Conservation (phyloP, 2,797 vertebrate species). For the Oceanodroma leucorhoa region DNA sequence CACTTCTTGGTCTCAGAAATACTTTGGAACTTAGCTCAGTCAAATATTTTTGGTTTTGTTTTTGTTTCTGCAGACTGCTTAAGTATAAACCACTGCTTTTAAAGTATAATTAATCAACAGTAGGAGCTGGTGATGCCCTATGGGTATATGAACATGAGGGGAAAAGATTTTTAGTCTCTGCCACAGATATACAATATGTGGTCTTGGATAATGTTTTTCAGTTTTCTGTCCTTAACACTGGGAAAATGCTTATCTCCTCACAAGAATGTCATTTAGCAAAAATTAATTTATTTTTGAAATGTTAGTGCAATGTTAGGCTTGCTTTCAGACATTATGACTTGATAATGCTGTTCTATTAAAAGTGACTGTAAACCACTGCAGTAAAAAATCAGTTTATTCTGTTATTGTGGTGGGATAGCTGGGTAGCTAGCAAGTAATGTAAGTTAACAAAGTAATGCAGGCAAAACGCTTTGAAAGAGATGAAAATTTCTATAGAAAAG, state of each 20-base stretch:
- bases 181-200: background rate
- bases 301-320: background rate
- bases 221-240: background rate
- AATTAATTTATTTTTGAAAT: background rate
- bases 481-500: background rate
- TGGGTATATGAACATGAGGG: background rate
- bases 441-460: background rate
- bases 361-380: background rate
- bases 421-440: background rate
- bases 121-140: background rate
- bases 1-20: background rate
- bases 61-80: background rate
- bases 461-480: background rate
- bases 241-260: background rate
- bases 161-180: background rate
- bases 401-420: background rate
- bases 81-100: background rate
- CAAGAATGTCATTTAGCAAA: background rate
- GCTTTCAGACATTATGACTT: background rate
- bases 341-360: background rate
- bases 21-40: background rate
- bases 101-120: background rate
- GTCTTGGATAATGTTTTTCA: background rate
- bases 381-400: background rate
- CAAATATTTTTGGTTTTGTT: background rate